Evolutionary conservation across 2,797 vertebrate species (phyloP).

Genomic region (Liparis tanakae): DNA sequence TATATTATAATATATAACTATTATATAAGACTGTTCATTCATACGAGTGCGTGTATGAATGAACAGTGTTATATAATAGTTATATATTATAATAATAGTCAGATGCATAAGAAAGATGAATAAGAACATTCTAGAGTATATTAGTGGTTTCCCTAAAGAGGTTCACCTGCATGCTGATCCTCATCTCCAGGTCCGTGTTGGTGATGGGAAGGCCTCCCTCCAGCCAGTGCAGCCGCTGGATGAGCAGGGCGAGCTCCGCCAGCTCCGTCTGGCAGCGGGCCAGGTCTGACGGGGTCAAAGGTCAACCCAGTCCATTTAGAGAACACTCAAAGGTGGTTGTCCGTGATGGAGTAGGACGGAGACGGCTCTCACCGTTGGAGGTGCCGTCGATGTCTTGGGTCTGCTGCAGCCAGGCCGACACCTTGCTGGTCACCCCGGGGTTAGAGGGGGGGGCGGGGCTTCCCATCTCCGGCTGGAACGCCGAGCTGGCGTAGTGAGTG

Average conservation of each 20-base stretch:
- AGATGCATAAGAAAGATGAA: too few relatives aligned
- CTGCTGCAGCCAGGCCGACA: conserved; percentile 90
- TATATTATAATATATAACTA: too few relatives aligned
- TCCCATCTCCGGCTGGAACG: conserved; percentile 40
- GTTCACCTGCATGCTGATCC: conserved; percentile 88
- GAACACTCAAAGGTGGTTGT: neutral
- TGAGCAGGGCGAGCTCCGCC: conserved; percentile 84
- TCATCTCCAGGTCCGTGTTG: conserved; percentile 84
- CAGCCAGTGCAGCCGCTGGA: conserved; percentile 88
- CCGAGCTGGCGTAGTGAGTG: conserved; percentile 66
- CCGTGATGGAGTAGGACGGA: neutral
- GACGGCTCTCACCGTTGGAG: conserved; percentile 57
- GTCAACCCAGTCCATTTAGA: neutral
- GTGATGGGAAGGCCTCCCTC: conserved; percentile 86
- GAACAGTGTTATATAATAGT: too few relatives aligned
- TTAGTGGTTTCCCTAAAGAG: too few relatives aligned
- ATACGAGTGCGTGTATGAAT: too few relatives aligned
- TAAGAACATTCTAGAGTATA: neutral
- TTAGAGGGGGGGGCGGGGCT: conserved; percentile 70
- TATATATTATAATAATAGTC: too few relatives aligned
- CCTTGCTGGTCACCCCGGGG: conserved; percentile 80
- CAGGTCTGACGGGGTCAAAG: conserved; percentile 80
- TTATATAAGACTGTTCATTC: too few relatives aligned
- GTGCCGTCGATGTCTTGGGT: conserved; percentile 81
- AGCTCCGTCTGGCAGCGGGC: conserved; percentile 87